phyloP scores from a whole-genome alignment of 2,888 invertebrate species.

The Platycheirus rosarum region DNA sequence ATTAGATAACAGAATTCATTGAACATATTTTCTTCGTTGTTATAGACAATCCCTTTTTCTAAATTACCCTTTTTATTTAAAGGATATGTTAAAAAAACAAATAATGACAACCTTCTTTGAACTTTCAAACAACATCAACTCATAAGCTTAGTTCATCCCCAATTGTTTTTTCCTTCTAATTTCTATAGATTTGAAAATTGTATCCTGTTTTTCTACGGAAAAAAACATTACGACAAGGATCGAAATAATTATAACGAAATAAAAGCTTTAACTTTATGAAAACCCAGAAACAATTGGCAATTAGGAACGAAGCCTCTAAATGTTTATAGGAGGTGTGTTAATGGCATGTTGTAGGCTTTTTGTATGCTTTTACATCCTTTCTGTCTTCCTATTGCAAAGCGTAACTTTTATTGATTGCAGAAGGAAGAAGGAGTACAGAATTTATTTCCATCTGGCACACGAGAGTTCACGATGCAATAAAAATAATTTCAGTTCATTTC shows the following conservation, averaged over 20 bases:
- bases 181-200: slow-evolving; percentile 10
- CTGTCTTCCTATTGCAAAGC: background rate
- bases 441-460: slow-evolving; percentile 38
- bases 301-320: slow-evolving; percentile 17
- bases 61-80: background rate
- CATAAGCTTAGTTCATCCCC: slow-evolving; percentile 11
- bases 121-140: background rate
- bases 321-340: slow-evolving; percentile 16
- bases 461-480: slow-evolving; percentile 30
- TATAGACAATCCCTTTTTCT: background rate
- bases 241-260: background rate
- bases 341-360: slow-evolving; percentile 27
- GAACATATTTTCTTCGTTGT: slow-evolving; percentile 1
- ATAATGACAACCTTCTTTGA: slow-evolving; percentile 1
- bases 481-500: slow-evolving; percentile 35
- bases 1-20: background rate
- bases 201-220: background rate
- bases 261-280: background rate
- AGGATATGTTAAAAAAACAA: slow-evolving; percentile 2
- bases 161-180: slow-evolving; percentile 5
- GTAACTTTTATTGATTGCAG: slow-evolving; percentile 48
- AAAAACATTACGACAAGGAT: slow-evolving; percentile 12
- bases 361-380: background rate
- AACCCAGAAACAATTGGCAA: slow-evolving; percentile 31
- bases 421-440: slow-evolving; percentile 15